These are phyloP conservation scores for Mugil cephalus DNA, from an alignment of 2,113 vertebrate genomes.

Conservation along the genomic window DNA sequence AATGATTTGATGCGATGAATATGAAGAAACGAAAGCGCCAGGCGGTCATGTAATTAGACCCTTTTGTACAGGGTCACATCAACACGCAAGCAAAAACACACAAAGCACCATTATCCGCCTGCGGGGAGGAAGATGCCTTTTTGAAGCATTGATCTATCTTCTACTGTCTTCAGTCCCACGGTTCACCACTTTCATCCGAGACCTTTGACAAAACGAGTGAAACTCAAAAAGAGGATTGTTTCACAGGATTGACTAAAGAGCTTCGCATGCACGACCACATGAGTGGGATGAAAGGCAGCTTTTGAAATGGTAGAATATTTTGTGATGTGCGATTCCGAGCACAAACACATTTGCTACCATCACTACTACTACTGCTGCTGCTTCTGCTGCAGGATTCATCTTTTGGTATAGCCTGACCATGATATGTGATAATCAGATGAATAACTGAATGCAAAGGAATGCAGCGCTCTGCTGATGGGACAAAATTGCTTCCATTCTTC, in stretches of 20 bases:
- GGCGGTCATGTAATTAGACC: constrained; percentile 6
- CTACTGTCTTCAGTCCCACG: constrained; percentile 40
- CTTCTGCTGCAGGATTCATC: constrained; percentile 20
- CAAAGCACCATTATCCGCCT: constrained; percentile 34
- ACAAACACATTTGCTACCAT: constrained; percentile 14
- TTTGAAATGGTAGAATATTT: constrained; percentile 67
- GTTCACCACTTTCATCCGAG: constrained; percentile 47
- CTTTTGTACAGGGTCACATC: background rate
- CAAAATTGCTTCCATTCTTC: background rate
- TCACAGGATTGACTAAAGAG: constrained; percentile 61
- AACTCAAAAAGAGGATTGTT: constrained; percentile 58
- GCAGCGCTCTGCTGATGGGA: background rate
- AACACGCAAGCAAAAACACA: constrained; percentile 3
- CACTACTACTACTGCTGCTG: background rate
- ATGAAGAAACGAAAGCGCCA: constrained; percentile 11
- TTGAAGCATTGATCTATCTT: constrained; percentile 27
- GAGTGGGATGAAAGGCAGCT: constrained; percentile 62
- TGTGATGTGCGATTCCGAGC: constrained; percentile 20
- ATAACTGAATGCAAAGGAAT: constrained; percentile 31
- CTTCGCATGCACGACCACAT: constrained; percentile 25
- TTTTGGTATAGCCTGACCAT: constrained; percentile 8
- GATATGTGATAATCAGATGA: constrained; percentile 38
- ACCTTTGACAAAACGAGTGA: constrained; percentile 55
- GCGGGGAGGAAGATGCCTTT: constrained; percentile 43
- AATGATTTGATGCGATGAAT: constrained; percentile 28